Evolutionary conservation across 2,888 invertebrate species (phyloP), one percentile per base, ranked within the genome.

Genomic region (Dicyrtoma fusca): DNA sequence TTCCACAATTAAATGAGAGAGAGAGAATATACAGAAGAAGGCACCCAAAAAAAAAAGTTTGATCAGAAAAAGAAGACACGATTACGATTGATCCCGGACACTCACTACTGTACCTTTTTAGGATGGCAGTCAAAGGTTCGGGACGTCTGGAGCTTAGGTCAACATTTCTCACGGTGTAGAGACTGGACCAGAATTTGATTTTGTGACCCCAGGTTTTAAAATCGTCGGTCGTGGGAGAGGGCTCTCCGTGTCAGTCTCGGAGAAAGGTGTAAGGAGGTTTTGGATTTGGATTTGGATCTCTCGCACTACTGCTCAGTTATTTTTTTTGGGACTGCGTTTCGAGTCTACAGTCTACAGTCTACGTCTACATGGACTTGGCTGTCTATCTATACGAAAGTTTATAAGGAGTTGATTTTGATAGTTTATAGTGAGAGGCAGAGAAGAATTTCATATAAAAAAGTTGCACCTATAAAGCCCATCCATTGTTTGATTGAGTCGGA

Each of bases 81-180:
- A n/a, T n/a, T n/a, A n/a, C n/a, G n/a, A n/a, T n/a, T n/a, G n/a
- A n/a, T n/a, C n/a, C n/a, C n/a, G n/a, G n/a, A n/a, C n/a, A n/a
- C n/a, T n/a, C n/a, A n/a, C n/a, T n/a, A 53, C 17, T 3, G 17
- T 53, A 21, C 17, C 53, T 21, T 53, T 6, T 17, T 19, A 14
- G n/a, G 53, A 53, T 53, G 53, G 17, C 53, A 53, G 21, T 17
- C 10, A 53, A 34, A 53, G 53, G 53, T 19, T 53, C 53, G 13
- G 4, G 4, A 34, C 10, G 19, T 53, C 53, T 19, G 17, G 10
- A 17, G 10, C n/a, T 17, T 17, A 11, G n/a, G 53, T 10, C 17
- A 49, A 49, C 49, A 49, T 17, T 49, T 49, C 11, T 11, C 14
- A 17, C 49, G n/a, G 19, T 14, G 5, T 49, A 3, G 11, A 34